A percentile compares a stretch with the other conserved stretches of the same genome.
Conservation (phyloP, 2,113 vertebrate genomes). For the Neolamprologus kungweensis region DNA sequence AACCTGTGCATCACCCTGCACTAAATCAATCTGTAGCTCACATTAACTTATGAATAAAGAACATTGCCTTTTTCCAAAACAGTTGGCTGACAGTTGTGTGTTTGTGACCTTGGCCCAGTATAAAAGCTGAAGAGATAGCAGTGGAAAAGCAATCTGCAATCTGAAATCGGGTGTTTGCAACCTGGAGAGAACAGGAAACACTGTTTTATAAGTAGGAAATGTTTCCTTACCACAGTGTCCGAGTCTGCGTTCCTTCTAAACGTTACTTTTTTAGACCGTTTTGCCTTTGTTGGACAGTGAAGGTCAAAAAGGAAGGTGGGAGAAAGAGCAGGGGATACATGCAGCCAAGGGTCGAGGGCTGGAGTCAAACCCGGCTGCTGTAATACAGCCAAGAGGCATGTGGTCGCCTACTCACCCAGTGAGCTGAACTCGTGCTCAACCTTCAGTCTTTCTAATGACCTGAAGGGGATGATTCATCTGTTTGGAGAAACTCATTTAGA, state of each 20-base stretch:
- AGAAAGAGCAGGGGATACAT: not conserved
- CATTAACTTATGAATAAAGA: not conserved
- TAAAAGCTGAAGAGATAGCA: not conserved
- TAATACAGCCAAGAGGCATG: not conserved
- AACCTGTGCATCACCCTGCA: not conserved
- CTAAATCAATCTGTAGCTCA: not conserved
- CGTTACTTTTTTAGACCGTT: rapidly evolving
- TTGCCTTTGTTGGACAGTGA: rapidly evolving
- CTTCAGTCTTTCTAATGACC: not conserved
- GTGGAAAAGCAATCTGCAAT: not conserved
- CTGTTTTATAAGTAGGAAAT: not conserved
- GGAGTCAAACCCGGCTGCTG: not conserved
- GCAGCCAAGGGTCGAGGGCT: not conserved
- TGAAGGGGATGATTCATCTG: not conserved
- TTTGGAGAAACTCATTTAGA: not conserved
- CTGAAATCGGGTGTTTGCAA: not conserved
- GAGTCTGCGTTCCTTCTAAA: not conserved
- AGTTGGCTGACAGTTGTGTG: not conserved
- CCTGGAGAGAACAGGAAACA: not conserved
- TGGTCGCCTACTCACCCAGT: not conserved
- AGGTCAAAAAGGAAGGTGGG: not conserved
- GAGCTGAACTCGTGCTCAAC: not conserved
- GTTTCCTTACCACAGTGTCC: not conserved
- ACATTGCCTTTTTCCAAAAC: not conserved
- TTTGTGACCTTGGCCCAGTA: not conserved